phyloP scores from a whole-genome alignment of 2,888 invertebrate species.

The Drosophila meridionalis region DNA sequence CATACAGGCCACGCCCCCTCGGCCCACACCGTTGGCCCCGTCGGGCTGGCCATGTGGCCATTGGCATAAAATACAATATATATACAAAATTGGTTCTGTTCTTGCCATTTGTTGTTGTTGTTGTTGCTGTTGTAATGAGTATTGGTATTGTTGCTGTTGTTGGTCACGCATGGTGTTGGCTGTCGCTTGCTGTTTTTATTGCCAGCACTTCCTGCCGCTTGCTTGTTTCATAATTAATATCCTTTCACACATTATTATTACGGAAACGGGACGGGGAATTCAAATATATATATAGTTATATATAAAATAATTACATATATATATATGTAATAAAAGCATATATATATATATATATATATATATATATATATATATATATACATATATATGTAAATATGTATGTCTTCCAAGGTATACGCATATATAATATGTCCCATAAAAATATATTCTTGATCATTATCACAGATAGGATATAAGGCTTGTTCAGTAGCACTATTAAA shows the following conservation, averaged over 20 bases:
- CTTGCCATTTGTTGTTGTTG: slow-evolving; percentile 19
- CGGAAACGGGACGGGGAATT: slow-evolving; percentile 66
- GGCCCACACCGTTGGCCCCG: not conserved
- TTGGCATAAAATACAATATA: slow-evolving; percentile 72
- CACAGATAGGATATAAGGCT: no score
- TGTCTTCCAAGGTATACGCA: no score
- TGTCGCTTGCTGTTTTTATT: slow-evolving; percentile 81
- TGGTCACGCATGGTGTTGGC: slow-evolving; percentile 77
- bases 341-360: slow-evolving; percentile 6
- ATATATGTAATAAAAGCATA: not conserved
- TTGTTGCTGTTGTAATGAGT: slow-evolving; percentile 35
- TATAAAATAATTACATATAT: not conserved
- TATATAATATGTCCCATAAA: not conserved
- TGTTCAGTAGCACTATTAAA: no score
- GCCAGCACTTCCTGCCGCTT: slow-evolving; percentile 72
- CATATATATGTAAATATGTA: not conserved
- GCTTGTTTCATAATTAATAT: slow-evolving; percentile 81
- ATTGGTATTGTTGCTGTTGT: slow-evolving; percentile 58
- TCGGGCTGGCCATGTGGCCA: slow-evolving; percentile 42
- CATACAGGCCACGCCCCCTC: slow-evolving; percentile 24
- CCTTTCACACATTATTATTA: slow-evolving; percentile 81
- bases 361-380: not conserved
- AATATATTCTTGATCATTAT: not conserved
- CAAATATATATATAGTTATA: slow-evolving; percentile 2
- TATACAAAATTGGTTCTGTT: slow-evolving; percentile 58